phyloP scores from a whole-genome alignment of 2,113 vertebrate genomes.

The Bubalus kerabau region DNA sequence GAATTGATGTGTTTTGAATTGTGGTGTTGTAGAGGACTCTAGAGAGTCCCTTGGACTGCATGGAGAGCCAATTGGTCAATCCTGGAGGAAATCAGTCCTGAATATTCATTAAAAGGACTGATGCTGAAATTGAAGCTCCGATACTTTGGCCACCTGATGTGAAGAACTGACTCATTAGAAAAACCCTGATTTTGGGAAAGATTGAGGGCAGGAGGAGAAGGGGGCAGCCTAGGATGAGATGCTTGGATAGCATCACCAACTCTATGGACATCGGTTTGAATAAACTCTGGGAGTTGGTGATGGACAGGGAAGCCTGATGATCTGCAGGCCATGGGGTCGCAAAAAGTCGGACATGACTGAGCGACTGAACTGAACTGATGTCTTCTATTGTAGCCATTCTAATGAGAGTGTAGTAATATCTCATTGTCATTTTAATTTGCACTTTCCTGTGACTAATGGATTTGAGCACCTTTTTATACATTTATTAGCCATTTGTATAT shows the following conservation, averaged over 20 bases:
- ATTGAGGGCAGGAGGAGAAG: background rate
- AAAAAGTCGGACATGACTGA: accelerated
- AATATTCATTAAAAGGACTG: background rate
- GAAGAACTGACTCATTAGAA: background rate
- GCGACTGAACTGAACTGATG: background rate
- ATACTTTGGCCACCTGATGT: background rate
- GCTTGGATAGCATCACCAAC: background rate
- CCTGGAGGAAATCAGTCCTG: background rate
- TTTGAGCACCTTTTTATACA: background rate
- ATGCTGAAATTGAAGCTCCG: background rate
- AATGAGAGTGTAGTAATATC: background rate
- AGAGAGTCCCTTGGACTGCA: background rate
- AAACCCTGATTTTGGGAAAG: background rate
- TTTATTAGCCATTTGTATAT: background rate
- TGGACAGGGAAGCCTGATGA: background rate
- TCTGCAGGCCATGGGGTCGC: background rate
- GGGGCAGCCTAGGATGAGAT: background rate
- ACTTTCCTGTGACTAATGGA: background rate
- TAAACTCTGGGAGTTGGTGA: background rate
- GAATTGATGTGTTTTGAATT: background rate
- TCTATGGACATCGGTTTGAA: background rate
- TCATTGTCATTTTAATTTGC: background rate
- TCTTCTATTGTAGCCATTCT: background rate
- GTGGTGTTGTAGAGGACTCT: background rate
- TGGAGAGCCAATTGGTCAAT: background rate